phyloP scores from a whole-genome alignment of 2,113 vertebrate species.

The Paraplagusia blochii region DNA sequence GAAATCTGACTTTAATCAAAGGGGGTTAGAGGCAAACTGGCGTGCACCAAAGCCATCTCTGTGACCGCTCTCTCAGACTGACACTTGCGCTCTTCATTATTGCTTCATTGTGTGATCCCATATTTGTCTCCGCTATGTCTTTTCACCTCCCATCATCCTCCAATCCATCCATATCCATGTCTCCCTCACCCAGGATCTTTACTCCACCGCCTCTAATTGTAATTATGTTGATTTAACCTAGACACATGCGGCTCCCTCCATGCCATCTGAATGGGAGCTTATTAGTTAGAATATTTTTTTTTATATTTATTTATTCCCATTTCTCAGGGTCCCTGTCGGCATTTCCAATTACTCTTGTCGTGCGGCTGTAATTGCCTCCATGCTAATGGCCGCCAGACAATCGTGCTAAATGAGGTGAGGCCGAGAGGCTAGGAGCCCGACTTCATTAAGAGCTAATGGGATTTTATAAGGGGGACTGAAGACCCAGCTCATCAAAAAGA shows the following conservation, averaged over 20 bases:
- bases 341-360: slow-evolving; percentile 99
- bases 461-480: slow-evolving; percentile 89
- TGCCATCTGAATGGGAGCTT: slow-evolving; percentile 86
- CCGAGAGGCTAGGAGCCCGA: slow-evolving; percentile 97
- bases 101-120: slow-evolving; percentile 44
- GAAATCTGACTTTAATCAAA: slow-evolving; percentile 19
- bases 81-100: slow-evolving; percentile 42
- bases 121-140: slow-evolving; percentile 41
- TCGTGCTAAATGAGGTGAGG: slow-evolving; percentile 99
- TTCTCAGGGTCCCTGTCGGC: slow-evolving; percentile 97
- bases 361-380: slow-evolving; percentile 99
- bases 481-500: slow-evolving; percentile 82
- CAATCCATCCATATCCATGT: slow-evolving; percentile 59
- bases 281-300: slow-evolving; percentile 97
- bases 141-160: slow-evolving; percentile 47
- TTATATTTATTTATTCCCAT: slow-evolving; percentile 95
- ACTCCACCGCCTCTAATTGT: slow-evolving; percentile 88
- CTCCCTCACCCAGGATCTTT: slow-evolving; percentile 62
- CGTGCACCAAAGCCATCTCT: neutral
- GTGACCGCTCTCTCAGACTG: slow-evolving; percentile 41
- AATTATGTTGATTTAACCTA: slow-evolving; percentile 99
- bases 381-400: slow-evolving; percentile 99
- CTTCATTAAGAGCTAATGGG: slow-evolving; percentile 99
- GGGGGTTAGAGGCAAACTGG: slow-evolving; percentile 8
- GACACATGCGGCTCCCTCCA: slow-evolving; percentile 76